phyloP scores from a whole-genome alignment of 2,888 invertebrate genomes.

The Morinoia aosen region DNA sequence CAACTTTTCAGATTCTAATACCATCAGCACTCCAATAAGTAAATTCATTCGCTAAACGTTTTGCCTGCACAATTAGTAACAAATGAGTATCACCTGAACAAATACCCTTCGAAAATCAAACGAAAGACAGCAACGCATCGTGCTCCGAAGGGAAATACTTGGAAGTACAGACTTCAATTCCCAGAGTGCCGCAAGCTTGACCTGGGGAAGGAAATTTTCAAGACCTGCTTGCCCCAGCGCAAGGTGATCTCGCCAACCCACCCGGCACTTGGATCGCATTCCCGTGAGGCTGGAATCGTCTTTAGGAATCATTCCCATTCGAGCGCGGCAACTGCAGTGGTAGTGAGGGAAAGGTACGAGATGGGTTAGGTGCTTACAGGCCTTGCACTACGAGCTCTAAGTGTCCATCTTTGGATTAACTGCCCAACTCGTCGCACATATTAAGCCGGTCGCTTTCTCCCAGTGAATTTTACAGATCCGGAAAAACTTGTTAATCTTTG shows the following conservation, averaged over 20 bases:
- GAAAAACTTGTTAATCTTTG: background rate
- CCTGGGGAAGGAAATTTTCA: background rate
- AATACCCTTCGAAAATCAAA: background rate
- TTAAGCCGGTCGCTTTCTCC: background rate
- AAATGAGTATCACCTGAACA: background rate
- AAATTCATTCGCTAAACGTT: too few relatives aligned
- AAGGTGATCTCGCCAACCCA: background rate
- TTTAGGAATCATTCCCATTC: slow-evolving; percentile 30
- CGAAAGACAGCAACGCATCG: background rate
- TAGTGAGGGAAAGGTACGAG: background rate
- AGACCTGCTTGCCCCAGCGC: background rate
- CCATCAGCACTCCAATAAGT: too few relatives aligned
- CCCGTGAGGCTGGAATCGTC: background rate
- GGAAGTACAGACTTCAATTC: background rate
- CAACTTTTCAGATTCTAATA: too few relatives aligned
- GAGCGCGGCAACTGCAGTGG: background rate
- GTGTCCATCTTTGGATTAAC: slow-evolving; percentile 15
- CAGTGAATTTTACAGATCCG: background rate
- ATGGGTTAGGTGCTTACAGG: background rate
- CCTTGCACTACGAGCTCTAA: slow-evolving; percentile 1
- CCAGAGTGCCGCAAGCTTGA: background rate
- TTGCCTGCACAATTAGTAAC: too few relatives aligned
- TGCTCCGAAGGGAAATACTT: background rate
- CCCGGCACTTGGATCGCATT: background rate
- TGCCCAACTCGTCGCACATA: background rate